A percentile compares a stretch with the other conserved stretches of the same genome.
These are phyloP conservation scores for Champsocephalus esox DNA, from an alignment of 2,797 vertebrate genomes.

Conservation along the genomic window DNA sequence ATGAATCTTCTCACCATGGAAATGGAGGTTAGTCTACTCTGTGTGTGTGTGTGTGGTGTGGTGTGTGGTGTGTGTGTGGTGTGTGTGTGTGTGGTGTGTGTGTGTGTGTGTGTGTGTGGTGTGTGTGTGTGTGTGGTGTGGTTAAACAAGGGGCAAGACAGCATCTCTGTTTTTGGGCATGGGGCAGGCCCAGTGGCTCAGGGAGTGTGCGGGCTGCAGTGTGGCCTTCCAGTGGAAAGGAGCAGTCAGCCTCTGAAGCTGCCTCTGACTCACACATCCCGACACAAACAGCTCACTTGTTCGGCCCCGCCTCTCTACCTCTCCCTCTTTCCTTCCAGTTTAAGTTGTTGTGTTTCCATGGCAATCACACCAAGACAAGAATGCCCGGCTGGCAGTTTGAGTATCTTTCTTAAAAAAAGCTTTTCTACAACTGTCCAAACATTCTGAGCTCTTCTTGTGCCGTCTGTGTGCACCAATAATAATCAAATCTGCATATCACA, in stretches of 20 bases:
- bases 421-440: neutral
- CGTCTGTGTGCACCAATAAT: neutral
- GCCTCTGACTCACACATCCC: constrained; percentile 54
- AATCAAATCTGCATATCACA: neutral
- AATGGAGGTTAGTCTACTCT: constrained; percentile 35
- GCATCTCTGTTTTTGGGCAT: constrained; percentile 68
- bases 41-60: constrained; percentile 21
- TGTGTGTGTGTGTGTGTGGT: too few species aligned
- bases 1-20: constrained; percentile 49
- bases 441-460: neutral
- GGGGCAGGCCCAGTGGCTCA: constrained; percentile 49
- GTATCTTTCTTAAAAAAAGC: neutral
- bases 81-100: too few species aligned
- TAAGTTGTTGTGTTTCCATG: constrained; percentile 21
- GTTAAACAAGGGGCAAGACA: constrained; percentile 50
- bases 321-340: neutral
- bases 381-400: neutral
- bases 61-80: too few species aligned
- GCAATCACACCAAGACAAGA: constrained; percentile 21
- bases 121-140: neutral
- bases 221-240: constrained; percentile 62
- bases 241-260: constrained; percentile 40
- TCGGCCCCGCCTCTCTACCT: constrained; percentile 19
- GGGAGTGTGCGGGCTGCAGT: constrained; percentile 55
- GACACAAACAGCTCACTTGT: constrained; percentile 7